phyloP scores from a whole-genome alignment of 2,113 vertebrate genomes.

The Gopherus evgoodei region DNA sequence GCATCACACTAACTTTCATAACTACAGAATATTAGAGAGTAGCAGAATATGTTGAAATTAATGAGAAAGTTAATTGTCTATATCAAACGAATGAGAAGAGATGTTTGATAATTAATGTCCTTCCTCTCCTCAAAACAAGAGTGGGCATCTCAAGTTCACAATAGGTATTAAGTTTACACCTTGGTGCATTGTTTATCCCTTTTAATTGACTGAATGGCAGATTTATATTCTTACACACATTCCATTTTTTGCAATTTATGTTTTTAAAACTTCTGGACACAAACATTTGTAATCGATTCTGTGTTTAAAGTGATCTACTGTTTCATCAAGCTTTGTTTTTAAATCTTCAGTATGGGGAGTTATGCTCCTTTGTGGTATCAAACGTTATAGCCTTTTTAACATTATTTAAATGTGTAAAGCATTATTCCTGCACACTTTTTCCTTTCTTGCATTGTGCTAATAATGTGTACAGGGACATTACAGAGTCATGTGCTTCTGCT shows the following conservation, averaged over 20 bases:
- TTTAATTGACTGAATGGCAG: neutral
- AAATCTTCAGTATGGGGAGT: neutral
- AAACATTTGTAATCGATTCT: neutral
- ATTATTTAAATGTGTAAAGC: fast-evolving
- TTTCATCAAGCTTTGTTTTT: neutral
- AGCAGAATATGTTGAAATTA: neutral
- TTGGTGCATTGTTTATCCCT: neutral
- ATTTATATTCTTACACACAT: neutral
- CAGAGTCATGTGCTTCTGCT: fast-evolving
- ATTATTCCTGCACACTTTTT: neutral
- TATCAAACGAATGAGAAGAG: too few relatives aligned
- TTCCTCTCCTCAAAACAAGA: neutral
- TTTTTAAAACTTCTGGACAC: neutral
- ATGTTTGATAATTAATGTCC: too few relatives aligned
- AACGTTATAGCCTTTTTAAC: neutral
- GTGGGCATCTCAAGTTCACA: neutral
- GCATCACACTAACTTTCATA: neutral
- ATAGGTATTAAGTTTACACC: neutral
- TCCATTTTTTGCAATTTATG: neutral
- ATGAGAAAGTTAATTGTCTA: neutral
- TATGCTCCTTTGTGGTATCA: too few relatives aligned
- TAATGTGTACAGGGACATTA: neutral
- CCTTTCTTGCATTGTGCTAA: neutral
- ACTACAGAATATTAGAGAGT: neutral
- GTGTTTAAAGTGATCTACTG: neutral